Conservation (phyloP, 2,113 vertebrate species). For the Eleginops maclovinus region DNA sequence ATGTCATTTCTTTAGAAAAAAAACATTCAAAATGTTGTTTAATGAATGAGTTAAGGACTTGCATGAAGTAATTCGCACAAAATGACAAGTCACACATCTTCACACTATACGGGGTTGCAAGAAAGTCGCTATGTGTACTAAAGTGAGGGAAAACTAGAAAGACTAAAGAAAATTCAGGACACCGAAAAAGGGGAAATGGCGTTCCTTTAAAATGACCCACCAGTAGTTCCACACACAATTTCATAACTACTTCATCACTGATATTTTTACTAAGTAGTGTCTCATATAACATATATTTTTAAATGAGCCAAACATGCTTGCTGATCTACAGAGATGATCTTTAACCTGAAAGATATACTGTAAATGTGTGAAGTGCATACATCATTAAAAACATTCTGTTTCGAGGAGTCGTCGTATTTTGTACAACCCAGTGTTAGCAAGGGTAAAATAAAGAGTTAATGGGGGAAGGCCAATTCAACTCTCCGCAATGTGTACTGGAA, state of each 20-base stretch:
- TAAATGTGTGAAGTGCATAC: background rate
- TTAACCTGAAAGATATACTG: background rate
- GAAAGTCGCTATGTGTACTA: background rate
- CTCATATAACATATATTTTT: background rate
- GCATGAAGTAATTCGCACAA: background rate
- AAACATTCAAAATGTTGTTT: background rate
- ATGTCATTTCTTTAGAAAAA: background rate
- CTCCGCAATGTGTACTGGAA: constrained; percentile 76
- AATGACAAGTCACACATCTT: background rate
- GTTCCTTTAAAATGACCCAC: background rate
- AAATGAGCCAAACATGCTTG: background rate
- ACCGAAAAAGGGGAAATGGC: too few relatives aligned
- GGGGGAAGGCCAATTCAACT: constrained; percentile 53
- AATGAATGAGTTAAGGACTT: background rate
- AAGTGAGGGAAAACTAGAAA: background rate
- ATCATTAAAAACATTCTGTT: background rate
- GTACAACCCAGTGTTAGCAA: constrained; percentile 27
- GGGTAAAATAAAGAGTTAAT: constrained; percentile 42
- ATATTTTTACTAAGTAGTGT: too few relatives aligned
- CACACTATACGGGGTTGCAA: background rate
- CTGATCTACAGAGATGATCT: background rate
- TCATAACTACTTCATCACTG: too few relatives aligned
- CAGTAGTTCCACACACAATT: too few relatives aligned
- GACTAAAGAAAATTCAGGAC: background rate
- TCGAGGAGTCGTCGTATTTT: background rate